These are phyloP conservation scores for Drosophila simulans DNA, from an alignment of 1,140 invertebrate genomes.

Conservation along the genomic window DNA sequence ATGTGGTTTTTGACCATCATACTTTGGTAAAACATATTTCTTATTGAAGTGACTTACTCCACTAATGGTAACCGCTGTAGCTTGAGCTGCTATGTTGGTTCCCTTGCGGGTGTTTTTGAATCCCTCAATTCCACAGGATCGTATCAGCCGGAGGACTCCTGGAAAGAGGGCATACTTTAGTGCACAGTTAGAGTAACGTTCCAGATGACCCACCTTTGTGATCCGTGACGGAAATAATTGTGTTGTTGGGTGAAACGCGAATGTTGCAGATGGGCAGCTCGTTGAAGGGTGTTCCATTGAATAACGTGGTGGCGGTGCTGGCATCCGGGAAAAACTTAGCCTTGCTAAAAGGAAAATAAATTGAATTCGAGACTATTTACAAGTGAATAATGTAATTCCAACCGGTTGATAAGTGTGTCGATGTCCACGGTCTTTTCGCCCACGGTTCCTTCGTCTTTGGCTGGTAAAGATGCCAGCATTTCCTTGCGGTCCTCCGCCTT, in stretches of 20 bases:
- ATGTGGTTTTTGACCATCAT: too few species aligned
- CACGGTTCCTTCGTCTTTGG: slow-evolving; percentile 88
- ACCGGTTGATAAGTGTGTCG: slow-evolving; percentile 85
- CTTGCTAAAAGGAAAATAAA: slow-evolving; percentile 85
- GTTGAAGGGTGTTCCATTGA: slow-evolving; percentile 91
- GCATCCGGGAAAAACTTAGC: slow-evolving; percentile 90
- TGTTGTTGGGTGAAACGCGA: slow-evolving; percentile 93
- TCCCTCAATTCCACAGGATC: slow-evolving; percentile 95
- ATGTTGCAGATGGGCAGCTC: slow-evolving; percentile 93
- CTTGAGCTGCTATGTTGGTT: slow-evolving; percentile 97
- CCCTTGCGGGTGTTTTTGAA: slow-evolving; percentile 98
- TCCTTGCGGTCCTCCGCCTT: slow-evolving; percentile 87
- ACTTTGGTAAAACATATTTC: background rate
- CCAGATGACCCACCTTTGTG: slow-evolving; percentile 85
- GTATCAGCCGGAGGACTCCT: slow-evolving; percentile 87
- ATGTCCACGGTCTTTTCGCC: slow-evolving; percentile 88
- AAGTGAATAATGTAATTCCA: slow-evolving; percentile 47
- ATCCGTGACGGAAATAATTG: slow-evolving; percentile 91
- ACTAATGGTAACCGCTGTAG: slow-evolving; percentile 90
- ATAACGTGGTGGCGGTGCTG: slow-evolving; percentile 89
- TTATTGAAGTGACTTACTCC: slow-evolving; percentile 42
- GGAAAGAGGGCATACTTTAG: background rate
- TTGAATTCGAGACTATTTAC: background rate
- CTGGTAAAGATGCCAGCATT: slow-evolving; percentile 86
- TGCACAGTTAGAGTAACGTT: background rate